A percentile compares a stretch with the other conserved stretches of the same genome.
phyloP scores from a whole-genome alignment of 2,113 vertebrate genomes.

The Crocuta crocuta region DNA sequence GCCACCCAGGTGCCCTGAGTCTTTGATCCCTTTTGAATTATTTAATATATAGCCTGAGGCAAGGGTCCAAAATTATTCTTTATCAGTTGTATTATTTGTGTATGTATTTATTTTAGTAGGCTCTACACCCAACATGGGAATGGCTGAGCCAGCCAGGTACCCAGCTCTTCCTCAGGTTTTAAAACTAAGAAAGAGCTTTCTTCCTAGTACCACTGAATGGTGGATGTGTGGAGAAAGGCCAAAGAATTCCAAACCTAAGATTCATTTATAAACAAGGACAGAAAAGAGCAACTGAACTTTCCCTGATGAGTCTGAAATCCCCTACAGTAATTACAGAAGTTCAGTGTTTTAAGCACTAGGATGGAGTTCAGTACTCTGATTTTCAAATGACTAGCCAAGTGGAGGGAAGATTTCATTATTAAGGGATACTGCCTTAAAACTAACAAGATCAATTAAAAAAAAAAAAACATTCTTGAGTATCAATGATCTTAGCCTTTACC shows the following conservation, averaged over 20 bases:
- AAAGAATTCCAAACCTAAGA: background rate
- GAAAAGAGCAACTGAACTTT: background rate
- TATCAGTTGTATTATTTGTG: background rate
- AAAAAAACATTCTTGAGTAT: background rate
- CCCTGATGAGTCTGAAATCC: background rate
- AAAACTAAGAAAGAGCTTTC: background rate
- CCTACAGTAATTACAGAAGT: background rate
- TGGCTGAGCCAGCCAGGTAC: background rate
- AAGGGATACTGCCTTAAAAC: background rate
- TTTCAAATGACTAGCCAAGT: background rate
- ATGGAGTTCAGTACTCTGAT: background rate
- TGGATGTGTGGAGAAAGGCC: background rate
- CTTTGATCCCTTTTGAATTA: background rate
- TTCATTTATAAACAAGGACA: background rate
- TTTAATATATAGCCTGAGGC: background rate
- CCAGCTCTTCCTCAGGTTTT: background rate
- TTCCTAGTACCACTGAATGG: background rate
- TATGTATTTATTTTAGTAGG: background rate
- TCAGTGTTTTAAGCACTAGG: background rate
- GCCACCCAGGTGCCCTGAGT: no score
- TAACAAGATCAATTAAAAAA: slow-evolving; percentile 1
- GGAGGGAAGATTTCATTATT: background rate
- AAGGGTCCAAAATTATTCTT: background rate
- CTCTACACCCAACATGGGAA: background rate
- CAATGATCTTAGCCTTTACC: background rate